These are phyloP conservation scores for Trachelipus rathkii DNA, from an alignment of 1,140 invertebrate genomes.

Conservation along the genomic window DNA sequence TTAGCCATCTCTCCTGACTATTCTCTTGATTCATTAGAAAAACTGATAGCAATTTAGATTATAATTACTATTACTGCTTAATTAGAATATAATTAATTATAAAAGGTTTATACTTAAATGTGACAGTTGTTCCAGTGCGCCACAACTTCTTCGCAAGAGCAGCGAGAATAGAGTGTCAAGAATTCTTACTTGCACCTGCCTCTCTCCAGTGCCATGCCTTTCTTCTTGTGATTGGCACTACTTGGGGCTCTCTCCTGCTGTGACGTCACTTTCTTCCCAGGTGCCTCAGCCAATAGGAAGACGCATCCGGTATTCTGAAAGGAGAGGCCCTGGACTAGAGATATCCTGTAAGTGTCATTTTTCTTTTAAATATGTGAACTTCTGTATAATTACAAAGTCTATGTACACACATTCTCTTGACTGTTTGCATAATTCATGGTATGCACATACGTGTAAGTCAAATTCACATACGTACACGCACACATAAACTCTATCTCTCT, in stretches of 20 bases:
- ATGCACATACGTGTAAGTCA: too few relatives aligned
- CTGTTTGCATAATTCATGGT: too few relatives aligned
- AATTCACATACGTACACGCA: too few relatives aligned
- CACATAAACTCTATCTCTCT: too few relatives aligned
- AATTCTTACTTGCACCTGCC: constrained; percentile 1
- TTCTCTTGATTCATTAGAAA: neutral
- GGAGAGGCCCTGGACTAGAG: neutral
- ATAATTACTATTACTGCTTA: neutral
- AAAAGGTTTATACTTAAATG: neutral
- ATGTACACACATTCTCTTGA: too few relatives aligned
- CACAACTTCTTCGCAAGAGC: neutral
- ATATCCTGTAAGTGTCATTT: too few relatives aligned
- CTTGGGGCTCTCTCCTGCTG: neutral
- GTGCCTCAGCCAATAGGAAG: constrained; percentile 10
- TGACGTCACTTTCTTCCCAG: constrained; percentile 11
- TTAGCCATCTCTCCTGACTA: neutral
- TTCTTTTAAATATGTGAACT: too few relatives aligned
- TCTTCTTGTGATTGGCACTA: constrained; percentile 5
- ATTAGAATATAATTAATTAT: too few relatives aligned
- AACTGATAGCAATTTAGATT: neutral
- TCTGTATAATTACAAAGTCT: too few relatives aligned
- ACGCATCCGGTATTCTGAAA: neutral
- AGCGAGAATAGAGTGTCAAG: neutral
- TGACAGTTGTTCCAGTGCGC: neutral
- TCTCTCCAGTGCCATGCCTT: constrained; percentile 4